A percentile compares a stretch with the other conserved stretches of the same genome.
phyloP scores from a whole-genome alignment of 1,140 invertebrate genomes.

The Heliothis subflexa region DNA sequence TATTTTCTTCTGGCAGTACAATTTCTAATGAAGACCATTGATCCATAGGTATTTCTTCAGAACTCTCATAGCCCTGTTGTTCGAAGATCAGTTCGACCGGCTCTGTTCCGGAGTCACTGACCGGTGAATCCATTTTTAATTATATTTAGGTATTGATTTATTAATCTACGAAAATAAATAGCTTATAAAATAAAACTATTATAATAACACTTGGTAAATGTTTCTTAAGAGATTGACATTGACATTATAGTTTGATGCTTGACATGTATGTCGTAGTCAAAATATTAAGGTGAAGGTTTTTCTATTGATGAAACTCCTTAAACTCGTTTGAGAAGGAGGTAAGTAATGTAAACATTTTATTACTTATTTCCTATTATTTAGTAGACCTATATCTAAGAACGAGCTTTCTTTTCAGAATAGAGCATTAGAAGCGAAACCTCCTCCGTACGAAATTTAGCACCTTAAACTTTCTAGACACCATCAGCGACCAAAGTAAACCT shows the following conservation, averaged over 20 bases:
- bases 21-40: constrained; percentile 73
- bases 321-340: too few species aligned
- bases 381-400: too few species aligned
- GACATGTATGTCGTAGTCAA: too few species aligned
- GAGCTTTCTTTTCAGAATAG: too few species aligned
- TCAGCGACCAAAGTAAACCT: not conserved
- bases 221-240: constrained; percentile 15
- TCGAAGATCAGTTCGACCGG: constrained; percentile 54
- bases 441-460: too few species aligned
- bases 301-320: not conserved
- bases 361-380: too few species aligned
- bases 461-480: not conserved
- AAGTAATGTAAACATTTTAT: too few species aligned
- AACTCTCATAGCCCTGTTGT: constrained; percentile 54
- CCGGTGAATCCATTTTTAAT: constrained; percentile 60
- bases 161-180: not conserved
- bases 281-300: not conserved
- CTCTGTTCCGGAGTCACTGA: constrained; percentile 40
- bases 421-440: too few species aligned
- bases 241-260: not conserved
- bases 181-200: constrained; percentile 29
- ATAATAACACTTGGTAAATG: not conserved
- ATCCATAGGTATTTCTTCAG: constrained; percentile 67
- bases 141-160: not conserved
- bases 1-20: constrained; percentile 57